Percentiles rank a stretch among this genome's conserved stretches.
phyloP scores from a whole-genome alignment of 2,797 vertebrate species.

The Lagodon rhomboides region DNA sequence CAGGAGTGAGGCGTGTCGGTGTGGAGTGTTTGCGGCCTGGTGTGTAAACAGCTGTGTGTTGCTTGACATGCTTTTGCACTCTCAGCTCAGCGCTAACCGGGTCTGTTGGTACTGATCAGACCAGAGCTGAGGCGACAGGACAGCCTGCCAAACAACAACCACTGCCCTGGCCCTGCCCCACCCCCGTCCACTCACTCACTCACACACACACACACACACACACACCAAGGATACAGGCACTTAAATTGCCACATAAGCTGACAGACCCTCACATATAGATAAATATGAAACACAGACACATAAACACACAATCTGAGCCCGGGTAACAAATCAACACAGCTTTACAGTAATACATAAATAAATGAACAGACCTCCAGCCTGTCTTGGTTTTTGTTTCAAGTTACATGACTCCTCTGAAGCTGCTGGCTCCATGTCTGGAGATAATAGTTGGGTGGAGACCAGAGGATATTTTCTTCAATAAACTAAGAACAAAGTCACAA shows the following conservation, averaged over 20 bases:
- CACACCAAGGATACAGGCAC: slow-evolving; percentile 43
- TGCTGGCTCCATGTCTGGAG: slow-evolving; percentile 48
- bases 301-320: slow-evolving; percentile 52
- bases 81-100: slow-evolving; percentile 86
- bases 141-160: slow-evolving; percentile 86
- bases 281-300: slow-evolving; percentile 61
- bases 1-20: slow-evolving; percentile 69
- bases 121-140: slow-evolving; percentile 91
- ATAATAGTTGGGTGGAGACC: slow-evolving; percentile 55
- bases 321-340: slow-evolving; percentile 76
- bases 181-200: slow-evolving; percentile 23
- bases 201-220: slow-evolving; percentile 32
- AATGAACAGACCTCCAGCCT: slow-evolving; percentile 67
- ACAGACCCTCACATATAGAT: slow-evolving; percentile 55
- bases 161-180: slow-evolving; percentile 33
- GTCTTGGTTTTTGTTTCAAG: slow-evolving; percentile 57
- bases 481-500: slow-evolving; percentile 47
- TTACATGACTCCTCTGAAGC: slow-evolving; percentile 43
- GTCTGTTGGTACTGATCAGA: slow-evolving; percentile 94
- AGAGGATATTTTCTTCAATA: slow-evolving; percentile 43
- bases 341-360: slow-evolving; percentile 78
- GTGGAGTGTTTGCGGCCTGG: slow-evolving; percentile 84
- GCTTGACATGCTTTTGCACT: slow-evolving; percentile 99
- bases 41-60: slow-evolving; percentile 96
- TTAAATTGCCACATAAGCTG: slow-evolving; percentile 65